Evolutionary conservation across 2,888 invertebrate genomes (phyloP).

Genomic region (Actias luna): DNA sequence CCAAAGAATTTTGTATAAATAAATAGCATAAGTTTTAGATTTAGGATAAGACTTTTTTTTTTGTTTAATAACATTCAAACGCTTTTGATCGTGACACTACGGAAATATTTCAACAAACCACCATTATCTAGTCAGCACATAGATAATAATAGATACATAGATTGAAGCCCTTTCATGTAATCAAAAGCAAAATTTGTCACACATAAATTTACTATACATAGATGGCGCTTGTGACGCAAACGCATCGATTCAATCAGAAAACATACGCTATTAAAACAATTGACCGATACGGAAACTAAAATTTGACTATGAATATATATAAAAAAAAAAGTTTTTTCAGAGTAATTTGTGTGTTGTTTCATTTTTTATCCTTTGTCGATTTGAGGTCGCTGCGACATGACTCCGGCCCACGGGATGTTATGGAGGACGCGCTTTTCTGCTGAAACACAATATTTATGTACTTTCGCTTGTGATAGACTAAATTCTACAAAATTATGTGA

Average conservation of each 20-base stretch:
- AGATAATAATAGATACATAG: conserved; percentile 10
- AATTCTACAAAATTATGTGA: too few species aligned
- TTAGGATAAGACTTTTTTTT: too few species aligned
- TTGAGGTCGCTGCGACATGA: conserved; percentile 43
- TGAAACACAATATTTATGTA: conserved; percentile 29
- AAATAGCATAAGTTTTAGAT: conserved; percentile 45
- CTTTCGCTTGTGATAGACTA: too few species aligned
- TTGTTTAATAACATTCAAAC: conserved; percentile 36
- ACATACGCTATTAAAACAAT: too few species aligned
- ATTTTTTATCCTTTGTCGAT: conserved; percentile 37
- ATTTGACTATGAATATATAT: conserved; percentile 40
- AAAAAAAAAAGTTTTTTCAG: conserved; percentile 52
- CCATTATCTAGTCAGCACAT: conserved; percentile 61
- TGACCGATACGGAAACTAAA: conserved; percentile 41
- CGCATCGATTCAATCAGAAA: neutral
- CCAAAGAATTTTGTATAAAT: conserved; percentile 75
- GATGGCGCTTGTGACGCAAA: neutral
- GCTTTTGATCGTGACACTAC: conserved; percentile 33
- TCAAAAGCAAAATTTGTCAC: conserved; percentile 7
- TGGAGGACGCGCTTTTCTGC: conserved; percentile 40
- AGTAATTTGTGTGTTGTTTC: conserved; percentile 36
- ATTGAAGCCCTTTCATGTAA: conserved; percentile 55
- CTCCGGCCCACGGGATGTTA: conserved; percentile 38
- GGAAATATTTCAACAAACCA: conserved; percentile 43
- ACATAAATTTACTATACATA: neutral